Conservation (phyloP, 30 jellyfish, hydroid and myxozoan species). For the Aurelia sp. region DNA sequence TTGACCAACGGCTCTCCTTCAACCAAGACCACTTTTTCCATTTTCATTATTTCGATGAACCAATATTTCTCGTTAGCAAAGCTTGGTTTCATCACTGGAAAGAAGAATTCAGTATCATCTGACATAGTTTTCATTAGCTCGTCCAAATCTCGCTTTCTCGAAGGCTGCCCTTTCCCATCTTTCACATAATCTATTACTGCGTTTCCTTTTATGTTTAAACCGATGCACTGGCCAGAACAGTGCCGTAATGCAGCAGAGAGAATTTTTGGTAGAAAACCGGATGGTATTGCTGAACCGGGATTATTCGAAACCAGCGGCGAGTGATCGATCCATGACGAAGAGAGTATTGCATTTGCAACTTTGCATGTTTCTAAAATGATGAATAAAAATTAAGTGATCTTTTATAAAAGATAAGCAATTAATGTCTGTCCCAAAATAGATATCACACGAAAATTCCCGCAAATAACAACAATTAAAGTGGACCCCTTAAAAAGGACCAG, state of each 20-base stretch:
- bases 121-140: constrained; percentile 40
- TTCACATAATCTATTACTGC: constrained; percentile 27
- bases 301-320: constrained; percentile 33
- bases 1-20: constrained; percentile 58
- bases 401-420: not conserved
- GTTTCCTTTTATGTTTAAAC: constrained; percentile 28
- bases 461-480: too few species aligned
- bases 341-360: constrained; percentile 15
- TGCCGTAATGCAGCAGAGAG: constrained; percentile 35
- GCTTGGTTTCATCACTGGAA: constrained; percentile 61
- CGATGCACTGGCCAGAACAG: constrained; percentile 62
- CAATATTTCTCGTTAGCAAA: constrained; percentile 25
- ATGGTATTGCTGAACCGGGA: constrained; percentile 13
- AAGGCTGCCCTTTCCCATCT: constrained; percentile 45
- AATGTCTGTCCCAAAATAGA: too few species aligned
- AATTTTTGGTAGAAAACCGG: constrained; percentile 36
- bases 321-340: constrained; percentile 46
- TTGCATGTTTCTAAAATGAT: constrained; percentile 56
- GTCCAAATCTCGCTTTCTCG: constrained; percentile 26
- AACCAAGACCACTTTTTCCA: constrained; percentile 41
- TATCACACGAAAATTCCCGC: too few species aligned
- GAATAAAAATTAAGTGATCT: not conserved
- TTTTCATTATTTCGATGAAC: constrained; percentile 25
- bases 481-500: too few species aligned
- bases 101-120: constrained; percentile 43